Evolutionary conservation across 2,888 invertebrate genomes (phyloP).

Genomic region (Alviniconcha strummeri): DNA sequence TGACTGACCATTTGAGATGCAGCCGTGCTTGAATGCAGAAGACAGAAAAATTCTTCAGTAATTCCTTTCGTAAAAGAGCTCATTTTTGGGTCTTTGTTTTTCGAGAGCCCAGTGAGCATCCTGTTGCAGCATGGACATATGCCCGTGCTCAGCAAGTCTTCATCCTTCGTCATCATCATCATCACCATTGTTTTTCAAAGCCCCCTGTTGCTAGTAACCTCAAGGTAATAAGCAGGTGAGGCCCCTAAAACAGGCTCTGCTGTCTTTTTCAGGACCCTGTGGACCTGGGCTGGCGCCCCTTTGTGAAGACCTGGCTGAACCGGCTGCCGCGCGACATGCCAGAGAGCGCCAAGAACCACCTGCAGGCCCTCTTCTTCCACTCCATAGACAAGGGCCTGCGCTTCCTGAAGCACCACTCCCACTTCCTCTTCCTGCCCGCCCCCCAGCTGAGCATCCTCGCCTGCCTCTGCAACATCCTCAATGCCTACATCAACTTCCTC

Average conservation of each 20-base stretch:
- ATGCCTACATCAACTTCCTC: conserved; percentile 70
- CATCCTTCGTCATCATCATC: not conserved
- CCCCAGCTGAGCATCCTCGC: conserved; percentile 66
- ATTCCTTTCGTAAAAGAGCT: not conserved
- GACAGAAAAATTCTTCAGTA: not conserved
- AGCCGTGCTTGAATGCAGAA: too few species aligned
- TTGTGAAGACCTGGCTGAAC: conserved; percentile 70
- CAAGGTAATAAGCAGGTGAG: too few species aligned
- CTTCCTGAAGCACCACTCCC: conserved; percentile 60
- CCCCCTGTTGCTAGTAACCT: too few species aligned
- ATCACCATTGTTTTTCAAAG: not conserved
- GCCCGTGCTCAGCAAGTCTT: too few species aligned
- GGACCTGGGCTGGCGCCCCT: conserved; percentile 71
- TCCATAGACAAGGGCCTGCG: conserved; percentile 67
- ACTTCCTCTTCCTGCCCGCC: conserved; percentile 63
- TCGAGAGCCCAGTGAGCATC: not conserved
- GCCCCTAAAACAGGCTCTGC: too few species aligned
- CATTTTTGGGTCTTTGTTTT: not conserved
- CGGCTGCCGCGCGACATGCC: conserved; percentile 67
- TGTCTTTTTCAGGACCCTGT: conserved; percentile 66
- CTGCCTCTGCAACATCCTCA: conserved; percentile 68
- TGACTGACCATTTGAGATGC: too few species aligned
- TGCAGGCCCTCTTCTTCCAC: conserved; percentile 67
- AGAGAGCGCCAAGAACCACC: conserved; percentile 67
- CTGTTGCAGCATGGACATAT: too few species aligned